These are phyloP conservation scores for Magallana gigas DNA, from an alignment of 1,140 invertebrate species.

Conservation along the genomic window DNA sequence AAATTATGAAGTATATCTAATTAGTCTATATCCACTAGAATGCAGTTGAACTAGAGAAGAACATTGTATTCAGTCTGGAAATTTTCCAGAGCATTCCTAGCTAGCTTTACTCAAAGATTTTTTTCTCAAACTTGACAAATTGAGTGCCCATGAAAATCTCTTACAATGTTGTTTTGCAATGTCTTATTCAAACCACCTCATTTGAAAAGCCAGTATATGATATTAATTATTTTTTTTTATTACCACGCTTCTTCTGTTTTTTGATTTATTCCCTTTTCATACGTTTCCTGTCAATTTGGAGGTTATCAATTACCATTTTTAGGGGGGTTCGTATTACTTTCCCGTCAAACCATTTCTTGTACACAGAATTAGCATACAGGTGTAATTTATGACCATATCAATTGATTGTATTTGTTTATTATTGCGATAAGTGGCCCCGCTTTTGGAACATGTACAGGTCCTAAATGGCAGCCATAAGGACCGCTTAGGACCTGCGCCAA, in stretches of 20 bases:
- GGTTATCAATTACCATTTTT: not conserved
- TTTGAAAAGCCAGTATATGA: not conserved
- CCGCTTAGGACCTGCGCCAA: not conserved
- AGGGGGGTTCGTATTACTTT: not conserved
- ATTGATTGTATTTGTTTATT: slow-evolving; percentile 22
- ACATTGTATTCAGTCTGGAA: not conserved
- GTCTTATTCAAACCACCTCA: too few species aligned
- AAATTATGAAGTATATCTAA: slow-evolving; percentile 18
- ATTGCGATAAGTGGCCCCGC: not conserved
- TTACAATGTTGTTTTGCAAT: not conserved
- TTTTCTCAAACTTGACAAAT: not conserved
- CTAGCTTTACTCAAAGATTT: not conserved
- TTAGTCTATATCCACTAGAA: slow-evolving; percentile 17
- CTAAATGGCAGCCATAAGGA: not conserved
- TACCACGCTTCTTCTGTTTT: not conserved
- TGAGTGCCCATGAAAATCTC: too few species aligned
- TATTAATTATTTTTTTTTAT: slow-evolving; percentile 1
- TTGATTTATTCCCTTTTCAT: not conserved
- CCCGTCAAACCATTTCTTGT: not conserved
- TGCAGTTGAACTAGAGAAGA: not conserved
- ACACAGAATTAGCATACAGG: not conserved
- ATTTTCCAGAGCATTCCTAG: not conserved
- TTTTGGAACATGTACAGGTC: not conserved
- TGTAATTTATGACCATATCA: slow-evolving; percentile 26
- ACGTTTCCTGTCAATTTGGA: not conserved